Conservation (phyloP, 2,113 vertebrate species). For the Tretioscincus oriximinensis region DNA sequence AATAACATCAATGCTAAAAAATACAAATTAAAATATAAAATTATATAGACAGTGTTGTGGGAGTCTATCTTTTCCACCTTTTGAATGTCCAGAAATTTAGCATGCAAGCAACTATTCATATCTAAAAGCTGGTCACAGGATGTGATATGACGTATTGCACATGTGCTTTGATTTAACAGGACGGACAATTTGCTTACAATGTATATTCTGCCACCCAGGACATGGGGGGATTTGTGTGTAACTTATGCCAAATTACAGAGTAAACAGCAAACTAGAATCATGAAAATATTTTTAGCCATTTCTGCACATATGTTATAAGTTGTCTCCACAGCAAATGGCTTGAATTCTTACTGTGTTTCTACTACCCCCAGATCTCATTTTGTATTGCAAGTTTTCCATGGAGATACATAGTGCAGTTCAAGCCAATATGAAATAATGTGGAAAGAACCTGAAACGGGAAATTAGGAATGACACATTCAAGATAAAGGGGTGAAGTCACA, state of each 20-base stretch:
- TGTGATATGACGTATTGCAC: not conserved
- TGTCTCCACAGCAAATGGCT: not conserved
- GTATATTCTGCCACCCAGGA: not conserved
- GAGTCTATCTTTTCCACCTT: no score
- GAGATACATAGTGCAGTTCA: constrained; percentile 25
- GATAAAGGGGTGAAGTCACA: constrained; percentile 57
- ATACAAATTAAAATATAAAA: no score
- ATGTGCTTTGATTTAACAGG: not conserved
- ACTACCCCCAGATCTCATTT: constrained; percentile 6
- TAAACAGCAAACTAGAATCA: not conserved
- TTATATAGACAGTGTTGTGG: no score
- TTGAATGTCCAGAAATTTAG: not conserved
- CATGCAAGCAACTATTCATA: not conserved
- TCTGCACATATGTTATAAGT: not conserved
- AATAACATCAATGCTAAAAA: no score
- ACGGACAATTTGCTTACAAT: not conserved
- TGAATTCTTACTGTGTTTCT: not conserved
- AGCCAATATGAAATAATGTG: constrained; percentile 56
- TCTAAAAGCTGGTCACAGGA: not conserved
- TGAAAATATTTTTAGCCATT: not conserved
- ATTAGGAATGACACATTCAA: constrained; percentile 52
- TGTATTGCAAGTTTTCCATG: not conserved
- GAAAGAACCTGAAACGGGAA: constrained; percentile 48
- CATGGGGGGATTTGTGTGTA: not conserved
- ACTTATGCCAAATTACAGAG: not conserved